Base-by-base conservation (phyloP, 2,113 vertebrate species). In the Pseudopodoces humilis region DNA sequence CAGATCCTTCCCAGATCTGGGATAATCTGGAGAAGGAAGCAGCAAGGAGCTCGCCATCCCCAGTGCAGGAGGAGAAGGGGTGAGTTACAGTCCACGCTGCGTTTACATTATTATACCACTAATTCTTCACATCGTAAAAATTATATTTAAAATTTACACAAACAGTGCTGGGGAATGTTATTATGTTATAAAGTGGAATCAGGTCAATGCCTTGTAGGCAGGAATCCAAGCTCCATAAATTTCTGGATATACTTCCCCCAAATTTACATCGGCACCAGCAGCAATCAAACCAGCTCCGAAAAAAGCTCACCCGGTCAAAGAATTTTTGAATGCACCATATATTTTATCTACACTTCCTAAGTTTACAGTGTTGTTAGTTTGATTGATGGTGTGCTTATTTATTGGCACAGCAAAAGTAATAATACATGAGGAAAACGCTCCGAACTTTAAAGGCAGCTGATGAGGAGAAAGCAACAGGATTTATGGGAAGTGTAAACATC, bases 291-390 rank as follows among this genome's bases (percentile, higher is more conserved):
- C 83, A 58, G 91, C 96, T 88, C 89, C n/a, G 83, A 96, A 62
- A 92, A 90, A 97, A 92, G 58, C 94, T 96, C 94, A 95, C 87
- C 90, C 64, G 69, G 95, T 95, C 95, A 95, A 94, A 97, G 94
- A 96, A 97, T 96, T 91, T 92, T 95, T 97, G 96, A 98, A 97
- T 82, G 94, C 93, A 9, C 79, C 96, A 94, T 98, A 97, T 98
- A 98, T 98, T 98, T 98, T 95, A 98, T 97, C 96, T 96, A 88
- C 94, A 90, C 94, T 95, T 90, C 94, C 88, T 84, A 96, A 97
- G 97, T 98, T 98, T 98, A 98, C 97, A 95, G 67, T 92, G 89
- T 93, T 92, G 97, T 98, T 98, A 98, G 96, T n/a, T 68, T 98
- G 98, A 98, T 98, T 95, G 98, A 98, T 86, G 96, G 93, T 7